Base-by-base conservation (phyloP, 2,888 invertebrate species). In the Metalampra italica region DNA sequence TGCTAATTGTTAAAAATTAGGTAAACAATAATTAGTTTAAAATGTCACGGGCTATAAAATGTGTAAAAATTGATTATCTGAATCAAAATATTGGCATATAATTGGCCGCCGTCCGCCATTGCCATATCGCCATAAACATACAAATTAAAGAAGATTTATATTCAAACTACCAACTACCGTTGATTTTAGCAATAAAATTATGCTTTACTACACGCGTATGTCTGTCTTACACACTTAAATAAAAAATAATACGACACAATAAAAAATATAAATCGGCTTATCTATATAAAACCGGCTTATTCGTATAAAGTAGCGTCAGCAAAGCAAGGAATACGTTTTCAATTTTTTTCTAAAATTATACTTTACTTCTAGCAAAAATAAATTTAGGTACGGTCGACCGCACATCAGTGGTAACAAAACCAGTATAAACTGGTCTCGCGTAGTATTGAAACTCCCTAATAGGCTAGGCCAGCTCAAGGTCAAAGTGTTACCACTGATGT, bases 241-340 rank as follows among this genome's bases (percentile, higher is more conserved):
- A 81, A 82, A 75, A 78, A 73, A 74, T 78, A 82, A 83, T 78
- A 75, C 73, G 68, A 65, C 68, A 76, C 71, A 80, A 79, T 82
- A 86, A 87, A 88, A 86, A 86, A 80, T 75, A 81, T 78, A 80
- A 89, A 88, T 86, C 88, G 84, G 87, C 87, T 89, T 88, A 88
- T 87, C 88, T 86, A 66, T 86, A 84, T 85, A 83, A 87, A 86
- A 84, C 85, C 81, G 71, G 84, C 83, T 87, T 80, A 82, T 80
- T 76, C 76, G 68, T 68, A 71, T 71, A 55, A 68, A 60, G 86
- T 80, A 87, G 53, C 53, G 84, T 72, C 64, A 58, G 76, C 77
- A 77, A 57, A 64, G 53, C 45, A 48, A 54, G 51, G 46, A 43
- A 13, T 9, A 29, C 43, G 22, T 5, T 47, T 50, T 37, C 22